Conservation (phyloP, 2,797 vertebrate species). For the Limosa lapponica region DNA sequence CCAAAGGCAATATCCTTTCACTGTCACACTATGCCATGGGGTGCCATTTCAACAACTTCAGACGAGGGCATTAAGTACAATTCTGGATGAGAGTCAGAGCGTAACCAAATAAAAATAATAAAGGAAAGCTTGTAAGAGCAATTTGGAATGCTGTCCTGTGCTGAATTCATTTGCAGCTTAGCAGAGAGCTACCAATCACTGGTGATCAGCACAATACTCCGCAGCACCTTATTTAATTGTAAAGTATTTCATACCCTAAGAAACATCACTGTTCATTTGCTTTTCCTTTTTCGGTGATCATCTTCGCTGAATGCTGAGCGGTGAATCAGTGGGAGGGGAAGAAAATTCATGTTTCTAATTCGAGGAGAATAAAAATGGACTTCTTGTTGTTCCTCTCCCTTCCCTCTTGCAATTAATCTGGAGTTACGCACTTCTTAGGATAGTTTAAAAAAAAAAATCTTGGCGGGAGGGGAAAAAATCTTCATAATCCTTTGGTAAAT, state of each 20-base stretch:
- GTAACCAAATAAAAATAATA: conserved; percentile 86
- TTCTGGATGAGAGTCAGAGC: conserved; percentile 84
- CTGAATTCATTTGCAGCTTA: conserved; percentile 83
- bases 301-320: conserved; percentile 75
- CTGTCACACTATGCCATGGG: conserved; percentile 81
- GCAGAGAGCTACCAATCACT: conserved; percentile 79
- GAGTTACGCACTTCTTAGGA: conserved; percentile 12
- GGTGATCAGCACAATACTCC: conserved; percentile 72
- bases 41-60: conserved; percentile 83
- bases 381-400: conserved; percentile 54
- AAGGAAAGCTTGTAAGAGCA: conserved; percentile 81
- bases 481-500: background rate
- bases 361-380: conserved; percentile 59
- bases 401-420: conserved; percentile 11
- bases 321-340: conserved; percentile 77
- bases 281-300: conserved; percentile 79
- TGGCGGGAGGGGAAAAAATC: background rate
- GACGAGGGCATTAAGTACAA: conserved; percentile 83
- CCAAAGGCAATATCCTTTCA: conserved; percentile 84
- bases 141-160: conserved; percentile 80
- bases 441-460: background rate
- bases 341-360: conserved; percentile 79
- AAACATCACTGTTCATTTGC: conserved; percentile 75
- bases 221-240: conserved; percentile 80
- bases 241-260: conserved; percentile 80